These are phyloP conservation scores for Ricordea florida DNA, from an alignment of 92 coral and sea anemone species.

Conservation along the genomic window DNA sequence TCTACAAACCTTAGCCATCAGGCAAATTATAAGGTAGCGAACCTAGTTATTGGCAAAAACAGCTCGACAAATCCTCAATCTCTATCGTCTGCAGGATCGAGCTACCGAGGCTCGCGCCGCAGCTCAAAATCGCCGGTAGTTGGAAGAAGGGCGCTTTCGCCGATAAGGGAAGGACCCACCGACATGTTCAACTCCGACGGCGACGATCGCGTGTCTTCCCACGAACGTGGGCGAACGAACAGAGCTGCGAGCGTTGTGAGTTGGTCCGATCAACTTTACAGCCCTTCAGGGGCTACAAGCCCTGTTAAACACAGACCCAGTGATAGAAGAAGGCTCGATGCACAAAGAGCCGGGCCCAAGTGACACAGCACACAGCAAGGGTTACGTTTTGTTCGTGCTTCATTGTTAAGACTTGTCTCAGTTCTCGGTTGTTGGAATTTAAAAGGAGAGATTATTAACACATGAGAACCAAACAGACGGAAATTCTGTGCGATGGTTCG, in stretches of 20 bases:
- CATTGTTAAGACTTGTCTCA: neutral
- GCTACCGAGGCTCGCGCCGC: conserved; percentile 59
- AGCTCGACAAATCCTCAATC: conserved; percentile 57
- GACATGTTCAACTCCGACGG: conserved; percentile 63
- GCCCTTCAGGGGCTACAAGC: conserved; percentile 69
- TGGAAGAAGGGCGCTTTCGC: conserved; percentile 91
- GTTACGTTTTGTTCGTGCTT: neutral
- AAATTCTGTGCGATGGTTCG: too few relatives aligned
- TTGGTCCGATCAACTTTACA: conserved; percentile 97
- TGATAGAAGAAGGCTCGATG: conserved; percentile 75
- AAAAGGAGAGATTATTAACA: too few relatives aligned
- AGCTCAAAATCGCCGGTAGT: conserved; percentile 86
- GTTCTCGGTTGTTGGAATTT: neutral
- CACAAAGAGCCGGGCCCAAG: conserved; percentile 76
- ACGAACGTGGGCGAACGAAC: conserved; percentile 75
- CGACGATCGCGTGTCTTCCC: conserved; percentile 72
- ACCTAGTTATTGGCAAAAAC: conserved; percentile 92
- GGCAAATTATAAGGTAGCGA: conserved; percentile 95
- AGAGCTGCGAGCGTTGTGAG: conserved; percentile 93
- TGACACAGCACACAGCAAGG: conserved; percentile 5
- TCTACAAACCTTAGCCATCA: conserved; percentile 78
- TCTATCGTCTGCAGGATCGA: conserved; percentile 10
- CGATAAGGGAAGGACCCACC: conserved; percentile 81
- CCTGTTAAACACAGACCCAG: conserved; percentile 82
- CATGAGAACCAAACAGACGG: too few relatives aligned